phyloP scores from a whole-genome alignment of 2,113 vertebrate species.

The Hylia prasina region DNA sequence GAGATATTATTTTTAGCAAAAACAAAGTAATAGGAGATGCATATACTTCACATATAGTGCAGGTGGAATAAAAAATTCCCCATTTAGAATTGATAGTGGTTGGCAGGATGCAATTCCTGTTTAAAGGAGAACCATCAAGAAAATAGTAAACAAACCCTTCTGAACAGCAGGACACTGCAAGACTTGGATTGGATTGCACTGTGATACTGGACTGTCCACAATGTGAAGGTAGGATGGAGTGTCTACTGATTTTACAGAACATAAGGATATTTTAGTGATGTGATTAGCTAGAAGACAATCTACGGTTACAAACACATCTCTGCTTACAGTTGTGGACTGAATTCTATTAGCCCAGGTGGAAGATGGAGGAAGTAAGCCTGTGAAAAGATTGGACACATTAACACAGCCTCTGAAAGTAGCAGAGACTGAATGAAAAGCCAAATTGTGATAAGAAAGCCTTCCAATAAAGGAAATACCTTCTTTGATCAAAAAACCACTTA shows the following conservation, averaged over 20 bases:
- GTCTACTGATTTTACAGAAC: neutral
- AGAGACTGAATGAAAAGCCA: neutral
- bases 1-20: neutral
- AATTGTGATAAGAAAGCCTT: neutral
- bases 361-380: neutral
- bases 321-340: neutral
- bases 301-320: neutral
- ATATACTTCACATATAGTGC: neutral
- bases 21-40: neutral
- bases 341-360: neutral
- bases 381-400: neutral
- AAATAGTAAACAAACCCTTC: neutral
- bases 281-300: neutral
- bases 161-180: neutral
- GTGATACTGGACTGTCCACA: neutral
- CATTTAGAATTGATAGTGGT: neutral
- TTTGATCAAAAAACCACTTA: fast-evolving
- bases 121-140: neutral
- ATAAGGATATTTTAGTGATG: neutral
- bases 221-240: neutral
- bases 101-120: neutral
- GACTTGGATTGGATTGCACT: neutral
- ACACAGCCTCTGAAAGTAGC: neutral
- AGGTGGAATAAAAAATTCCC: neutral
- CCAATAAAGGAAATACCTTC: neutral